Conservation (phyloP, 2,113 vertebrate species). For the Catharus fuscescens region DNA sequence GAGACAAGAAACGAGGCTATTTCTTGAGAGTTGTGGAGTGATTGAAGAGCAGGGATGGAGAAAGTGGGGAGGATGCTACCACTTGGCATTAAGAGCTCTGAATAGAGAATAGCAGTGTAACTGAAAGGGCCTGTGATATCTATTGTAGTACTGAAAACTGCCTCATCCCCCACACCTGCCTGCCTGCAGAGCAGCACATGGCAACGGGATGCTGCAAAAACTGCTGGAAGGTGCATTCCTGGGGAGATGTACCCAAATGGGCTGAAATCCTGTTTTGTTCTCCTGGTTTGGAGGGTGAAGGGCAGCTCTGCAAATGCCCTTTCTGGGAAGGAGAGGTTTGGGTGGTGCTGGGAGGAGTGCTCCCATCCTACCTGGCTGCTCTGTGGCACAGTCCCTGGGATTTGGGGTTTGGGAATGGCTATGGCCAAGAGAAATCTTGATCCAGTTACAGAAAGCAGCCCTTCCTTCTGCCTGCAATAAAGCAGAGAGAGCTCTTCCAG, state of each 20-base stretch:
- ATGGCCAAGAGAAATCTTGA: background rate
- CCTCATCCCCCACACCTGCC: background rate
- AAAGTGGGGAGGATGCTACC: constrained; percentile 21
- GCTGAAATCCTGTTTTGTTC: background rate
- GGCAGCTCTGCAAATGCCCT: background rate
- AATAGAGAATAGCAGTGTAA: constrained; percentile 17
- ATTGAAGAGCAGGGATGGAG: background rate
- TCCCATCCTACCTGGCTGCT: background rate
- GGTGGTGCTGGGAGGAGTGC: accelerated
- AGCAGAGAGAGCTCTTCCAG: background rate
- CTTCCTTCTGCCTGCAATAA: background rate
- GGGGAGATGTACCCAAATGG: background rate
- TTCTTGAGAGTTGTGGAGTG: background rate
- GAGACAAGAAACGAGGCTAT: constrained; percentile 12
- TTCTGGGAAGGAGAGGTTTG: background rate
- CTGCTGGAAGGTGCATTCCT: background rate
- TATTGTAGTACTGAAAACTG: constrained; percentile 13
- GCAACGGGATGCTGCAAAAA: background rate
- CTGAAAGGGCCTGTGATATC: constrained; percentile 13
- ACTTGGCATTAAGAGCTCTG: constrained; percentile 27
- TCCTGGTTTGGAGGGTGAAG: background rate
- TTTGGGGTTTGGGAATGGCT: background rate
- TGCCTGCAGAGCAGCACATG: background rate
- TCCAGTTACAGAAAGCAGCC: background rate
- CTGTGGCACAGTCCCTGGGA: accelerated